Evolutionary conservation across 2,113 vertebrate species (phyloP).

Genomic region (Spea multiplicata): DNA sequence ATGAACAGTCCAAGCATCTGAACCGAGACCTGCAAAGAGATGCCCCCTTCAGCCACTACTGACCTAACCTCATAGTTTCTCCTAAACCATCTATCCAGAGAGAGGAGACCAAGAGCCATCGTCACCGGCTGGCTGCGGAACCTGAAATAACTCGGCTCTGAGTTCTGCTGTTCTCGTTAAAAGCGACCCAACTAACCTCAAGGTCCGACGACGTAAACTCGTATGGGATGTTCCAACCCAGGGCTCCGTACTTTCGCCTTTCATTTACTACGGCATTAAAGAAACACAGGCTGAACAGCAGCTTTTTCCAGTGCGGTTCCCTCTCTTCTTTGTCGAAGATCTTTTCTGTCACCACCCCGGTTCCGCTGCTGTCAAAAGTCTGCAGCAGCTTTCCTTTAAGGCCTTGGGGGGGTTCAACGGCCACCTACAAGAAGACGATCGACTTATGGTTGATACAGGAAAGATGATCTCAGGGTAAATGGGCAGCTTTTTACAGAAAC

Average conservation of each 20-base stretch:
- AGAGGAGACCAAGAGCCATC: no score
- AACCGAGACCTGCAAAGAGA: slow-evolving; percentile 55
- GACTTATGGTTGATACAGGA: no score
- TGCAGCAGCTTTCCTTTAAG: slow-evolving; percentile 62
- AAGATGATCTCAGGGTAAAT: no score
- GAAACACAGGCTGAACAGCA: slow-evolving; percentile 62
- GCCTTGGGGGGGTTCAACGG: slow-evolving; percentile 58
- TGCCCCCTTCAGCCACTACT: neutral
- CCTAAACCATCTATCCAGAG: no score
- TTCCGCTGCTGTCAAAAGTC: slow-evolving; percentile 53
- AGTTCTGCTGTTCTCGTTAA: neutral
- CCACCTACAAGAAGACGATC: slow-evolving; percentile 54
- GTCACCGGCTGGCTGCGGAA: no score
- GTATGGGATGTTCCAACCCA: slow-evolving; percentile 65
- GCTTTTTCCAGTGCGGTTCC: slow-evolving; percentile 59
- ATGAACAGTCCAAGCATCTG: slow-evolving; percentile 53
- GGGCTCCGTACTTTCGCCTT: slow-evolving; percentile 58
- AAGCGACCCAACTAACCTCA: slow-evolving; percentile 53
- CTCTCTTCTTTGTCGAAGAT: slow-evolving; percentile 49
- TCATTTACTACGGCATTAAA: slow-evolving; percentile 63
- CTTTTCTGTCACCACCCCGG: slow-evolving; percentile 55
- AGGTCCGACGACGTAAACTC: slow-evolving; percentile 61
- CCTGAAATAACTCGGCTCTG: no score
- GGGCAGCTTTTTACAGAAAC: no score
- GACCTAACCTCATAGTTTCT: no score